Percentiles rank a stretch among this genome's conserved stretches.
Conservation (phyloP, 1,140 invertebrate species). For the Bombyx mandarina region DNA sequence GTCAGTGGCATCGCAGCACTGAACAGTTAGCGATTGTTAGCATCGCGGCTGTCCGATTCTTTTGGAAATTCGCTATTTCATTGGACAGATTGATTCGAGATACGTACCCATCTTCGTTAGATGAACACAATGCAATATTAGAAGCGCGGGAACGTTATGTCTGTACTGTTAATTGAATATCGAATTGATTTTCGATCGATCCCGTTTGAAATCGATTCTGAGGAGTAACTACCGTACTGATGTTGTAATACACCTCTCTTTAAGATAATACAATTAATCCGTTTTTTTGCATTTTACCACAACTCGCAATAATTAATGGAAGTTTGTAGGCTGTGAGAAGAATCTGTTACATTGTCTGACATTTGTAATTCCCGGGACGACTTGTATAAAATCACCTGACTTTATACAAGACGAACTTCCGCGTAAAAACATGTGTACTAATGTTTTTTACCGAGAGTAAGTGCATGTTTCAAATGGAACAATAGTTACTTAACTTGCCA, state of each 20-base stretch:
- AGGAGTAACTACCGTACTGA: slow-evolving; percentile 40
- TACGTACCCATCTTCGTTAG: slow-evolving; percentile 18
- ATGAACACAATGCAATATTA: slow-evolving; percentile 59
- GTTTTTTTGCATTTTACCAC: slow-evolving; percentile 16
- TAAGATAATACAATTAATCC: slow-evolving; percentile 32
- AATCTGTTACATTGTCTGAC: slow-evolving; percentile 4
- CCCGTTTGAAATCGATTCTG: slow-evolving; percentile 41
- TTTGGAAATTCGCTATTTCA: slow-evolving; percentile 56
- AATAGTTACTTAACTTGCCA: no score
- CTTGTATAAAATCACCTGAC: no score
- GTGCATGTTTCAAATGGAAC: no score
- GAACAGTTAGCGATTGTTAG: slow-evolving; percentile 58
- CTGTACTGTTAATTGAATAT: slow-evolving; percentile 54
- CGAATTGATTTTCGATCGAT: slow-evolving; percentile 48
- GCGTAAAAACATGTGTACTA: no score
- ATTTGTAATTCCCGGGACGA: not conserved
- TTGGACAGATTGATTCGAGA: slow-evolving; percentile 51
- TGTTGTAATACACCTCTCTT: slow-evolving; percentile 14
- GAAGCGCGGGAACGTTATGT: slow-evolving; percentile 49
- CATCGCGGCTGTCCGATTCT: slow-evolving; percentile 48
- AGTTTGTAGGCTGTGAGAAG: slow-evolving; percentile 1
- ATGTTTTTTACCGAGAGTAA: no score
- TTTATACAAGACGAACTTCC: no score
- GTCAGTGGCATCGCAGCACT: slow-evolving; percentile 26
- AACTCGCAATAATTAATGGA: not conserved